Evolutionary conservation across 2,113 vertebrate genomes (phyloP).

Genomic region (Hippocampus zosterae): DNA sequence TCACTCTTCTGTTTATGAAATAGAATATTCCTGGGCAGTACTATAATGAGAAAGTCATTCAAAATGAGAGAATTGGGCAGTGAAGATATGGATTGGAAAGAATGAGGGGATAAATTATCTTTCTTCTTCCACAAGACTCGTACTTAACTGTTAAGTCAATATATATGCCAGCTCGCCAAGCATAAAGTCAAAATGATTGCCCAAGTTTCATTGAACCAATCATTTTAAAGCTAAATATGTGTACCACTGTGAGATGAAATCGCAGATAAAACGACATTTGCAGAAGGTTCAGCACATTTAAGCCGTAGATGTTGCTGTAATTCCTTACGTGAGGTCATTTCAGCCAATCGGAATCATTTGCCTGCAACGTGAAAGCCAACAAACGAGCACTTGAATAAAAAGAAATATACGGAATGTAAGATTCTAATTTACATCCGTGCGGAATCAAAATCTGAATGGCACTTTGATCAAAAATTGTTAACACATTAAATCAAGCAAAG

Average conservation of each 20-base stretch:
- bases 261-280: neutral
- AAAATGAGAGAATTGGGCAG: constrained; percentile 13
- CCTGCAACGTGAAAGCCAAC: too few relatives aligned
- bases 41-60: constrained; percentile 16
- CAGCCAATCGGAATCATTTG: neutral
- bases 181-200: neutral
- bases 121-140: neutral
- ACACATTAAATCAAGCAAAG: too few relatives aligned
- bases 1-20: constrained; percentile 23
- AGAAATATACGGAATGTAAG: too few relatives aligned
- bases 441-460: too few relatives aligned
- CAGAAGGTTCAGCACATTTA: neutral
- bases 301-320: neutral
- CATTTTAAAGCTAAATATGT: too few relatives aligned
- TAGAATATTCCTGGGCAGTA: constrained; percentile 27
- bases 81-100: constrained; percentile 2
- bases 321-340: neutral
- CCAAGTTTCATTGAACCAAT: neutral
- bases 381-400: too few relatives aligned
- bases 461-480: too few relatives aligned
- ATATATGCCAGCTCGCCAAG: neutral
- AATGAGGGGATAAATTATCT: neutral
- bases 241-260: too few relatives aligned
- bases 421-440: too few relatives aligned
- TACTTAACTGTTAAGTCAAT: neutral